A percentile compares a stretch with the other conserved stretches of the same genome.
phyloP scores from a whole-genome alignment of 2,888 invertebrate genomes.

The Dynastes maya region DNA sequence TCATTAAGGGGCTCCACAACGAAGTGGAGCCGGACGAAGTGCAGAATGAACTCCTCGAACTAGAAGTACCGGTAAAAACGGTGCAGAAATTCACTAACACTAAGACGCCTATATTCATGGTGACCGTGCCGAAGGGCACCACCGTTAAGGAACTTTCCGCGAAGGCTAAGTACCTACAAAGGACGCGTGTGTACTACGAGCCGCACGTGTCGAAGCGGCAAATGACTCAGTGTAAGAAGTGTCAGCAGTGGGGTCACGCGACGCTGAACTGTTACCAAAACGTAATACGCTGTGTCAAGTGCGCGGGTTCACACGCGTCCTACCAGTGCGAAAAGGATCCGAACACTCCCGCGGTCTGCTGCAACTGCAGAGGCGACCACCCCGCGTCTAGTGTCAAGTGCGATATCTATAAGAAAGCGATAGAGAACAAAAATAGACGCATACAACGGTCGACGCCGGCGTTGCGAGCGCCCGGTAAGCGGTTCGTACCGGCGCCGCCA shows the following conservation, averaged over 20 bases:
- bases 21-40: not conserved
- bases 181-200: too few relatives aligned
- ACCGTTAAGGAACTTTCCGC: too few relatives aligned
- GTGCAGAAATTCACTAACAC: not conserved
- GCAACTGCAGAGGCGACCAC: slow-evolving; percentile 40
- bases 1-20: slow-evolving; percentile 23
- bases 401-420: too few relatives aligned
- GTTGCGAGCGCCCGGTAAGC: not conserved
- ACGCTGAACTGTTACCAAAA: not conserved
- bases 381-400: slow-evolving; percentile 15
- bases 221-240: not conserved
- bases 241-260: not conserved
- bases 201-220: not conserved
- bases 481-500: not conserved
- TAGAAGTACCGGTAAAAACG: not conserved
- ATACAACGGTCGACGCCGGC: too few relatives aligned
- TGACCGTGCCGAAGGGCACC: too few relatives aligned
- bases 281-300: not conserved
- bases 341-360: slow-evolving; percentile 25
- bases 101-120: too few relatives aligned
- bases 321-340: too few relatives aligned
- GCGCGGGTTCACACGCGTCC: too few relatives aligned
- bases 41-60: not conserved
- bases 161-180: too few relatives aligned
- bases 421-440: too few relatives aligned